Percentiles rank a stretch among this genome's conserved stretches.
These are phyloP conservation scores for Pissodes strobi DNA, from an alignment of 1,140 invertebrate species.

Conservation along the genomic window DNA sequence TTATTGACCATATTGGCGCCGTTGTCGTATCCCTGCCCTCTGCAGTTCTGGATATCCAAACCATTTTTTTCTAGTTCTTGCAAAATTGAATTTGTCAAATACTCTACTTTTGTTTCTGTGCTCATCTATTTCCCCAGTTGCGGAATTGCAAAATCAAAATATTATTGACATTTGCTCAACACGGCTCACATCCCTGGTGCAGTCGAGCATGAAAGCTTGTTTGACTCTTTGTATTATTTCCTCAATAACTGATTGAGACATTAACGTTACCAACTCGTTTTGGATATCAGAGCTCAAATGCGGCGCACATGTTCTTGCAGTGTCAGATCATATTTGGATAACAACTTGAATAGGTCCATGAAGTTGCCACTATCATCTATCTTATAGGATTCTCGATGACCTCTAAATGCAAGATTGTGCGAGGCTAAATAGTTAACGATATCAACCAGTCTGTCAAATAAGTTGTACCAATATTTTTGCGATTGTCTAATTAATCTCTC, in stretches of 20 bases:
- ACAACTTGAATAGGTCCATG: conserved; percentile 41
- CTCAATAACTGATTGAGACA: conserved; percentile 1
- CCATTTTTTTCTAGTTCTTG: conserved; percentile 6
- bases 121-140: conserved; percentile 2
- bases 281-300: conserved; percentile 43
- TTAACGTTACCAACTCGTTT: conserved; percentile 43
- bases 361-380: conserved; percentile 37
- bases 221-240: conserved; percentile 5
- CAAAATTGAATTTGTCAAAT: conserved; percentile 10
- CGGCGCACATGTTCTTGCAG: conserved; percentile 37
- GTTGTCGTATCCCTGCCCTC: neutral
- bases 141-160: neutral
- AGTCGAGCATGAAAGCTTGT: neutral
- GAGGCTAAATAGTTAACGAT: conserved; percentile 47
- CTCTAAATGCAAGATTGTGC: conserved; percentile 45
- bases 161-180: conserved; percentile 5
- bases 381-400: conserved; percentile 20
- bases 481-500: conserved; percentile 38
- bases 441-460: conserved; percentile 27
- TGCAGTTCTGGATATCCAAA: conserved; percentile 1
- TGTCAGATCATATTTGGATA: conserved; percentile 33
- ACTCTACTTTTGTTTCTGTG: conserved; percentile 9
- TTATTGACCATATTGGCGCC: neutral
- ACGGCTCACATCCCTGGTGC: neutral
- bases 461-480: conserved; percentile 42